These are phyloP conservation scores for Echiichthys vipera DNA, from an alignment of 2,797 vertebrate species.

Conservation along the genomic window DNA sequence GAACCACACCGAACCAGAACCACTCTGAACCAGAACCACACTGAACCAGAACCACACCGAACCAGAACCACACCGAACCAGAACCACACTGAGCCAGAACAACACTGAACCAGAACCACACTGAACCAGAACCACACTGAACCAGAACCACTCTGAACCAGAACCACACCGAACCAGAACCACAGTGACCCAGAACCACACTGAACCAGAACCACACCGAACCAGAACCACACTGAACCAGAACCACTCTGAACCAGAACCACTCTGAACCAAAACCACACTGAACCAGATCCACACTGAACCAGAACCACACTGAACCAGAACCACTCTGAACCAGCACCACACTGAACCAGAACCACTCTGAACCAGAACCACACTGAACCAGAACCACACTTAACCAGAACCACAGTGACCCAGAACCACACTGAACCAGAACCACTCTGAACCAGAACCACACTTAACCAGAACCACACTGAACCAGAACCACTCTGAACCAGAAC, in stretches of 20 bases:
- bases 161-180: neutral
- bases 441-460: neutral
- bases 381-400: neutral
- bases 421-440: neutral
- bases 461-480: neutral
- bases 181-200: slow-evolving; percentile 67
- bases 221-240: neutral
- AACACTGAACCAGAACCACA: neutral
- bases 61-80: neutral
- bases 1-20: neutral
- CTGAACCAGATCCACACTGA: neutral
- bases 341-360: neutral
- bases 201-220: neutral
- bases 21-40: neutral
- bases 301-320: neutral
- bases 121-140: neutral
- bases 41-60: neutral
- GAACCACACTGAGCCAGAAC: neutral
- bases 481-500: neutral
- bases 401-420: slow-evolving; percentile 67
- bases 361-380: neutral
- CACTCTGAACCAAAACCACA: neutral
- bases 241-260: neutral
- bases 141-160: neutral
- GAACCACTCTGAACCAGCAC: neutral